A percentile compares a stretch with the other conserved stretches of the same genome.
Evolutionary conservation across 2,888 invertebrate species (phyloP).

Genomic region (Dioctria rufipes): DNA sequence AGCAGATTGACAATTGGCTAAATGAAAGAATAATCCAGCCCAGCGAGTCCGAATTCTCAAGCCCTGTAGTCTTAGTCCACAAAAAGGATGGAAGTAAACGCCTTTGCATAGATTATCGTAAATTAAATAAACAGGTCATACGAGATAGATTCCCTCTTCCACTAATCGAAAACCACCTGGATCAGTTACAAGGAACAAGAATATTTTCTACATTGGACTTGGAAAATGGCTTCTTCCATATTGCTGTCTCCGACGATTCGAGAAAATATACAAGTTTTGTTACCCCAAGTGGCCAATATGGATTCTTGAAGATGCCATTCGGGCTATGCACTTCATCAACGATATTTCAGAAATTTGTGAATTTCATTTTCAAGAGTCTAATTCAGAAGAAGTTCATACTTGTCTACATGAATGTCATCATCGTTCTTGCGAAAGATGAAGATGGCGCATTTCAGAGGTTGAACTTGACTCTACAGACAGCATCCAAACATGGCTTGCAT

Average conservation of each 20-base stretch:
- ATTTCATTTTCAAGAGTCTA: background rate
- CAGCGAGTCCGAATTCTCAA: too few species aligned
- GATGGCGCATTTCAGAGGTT: conserved; percentile 55
- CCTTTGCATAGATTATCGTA: conserved; percentile 32
- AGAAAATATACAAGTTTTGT: too few species aligned
- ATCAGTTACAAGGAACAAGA: background rate
- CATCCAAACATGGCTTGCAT: conserved; percentile 55
- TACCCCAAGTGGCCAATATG: background rate
- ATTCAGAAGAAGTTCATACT: conserved; percentile 32
- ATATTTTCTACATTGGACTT: background rate
- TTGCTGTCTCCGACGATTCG: too few species aligned
- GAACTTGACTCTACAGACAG: conserved; percentile 47
- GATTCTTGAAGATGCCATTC: background rate
- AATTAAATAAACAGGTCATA: too few species aligned
- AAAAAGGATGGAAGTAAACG: background rate
- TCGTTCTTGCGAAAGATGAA: conserved; percentile 57
- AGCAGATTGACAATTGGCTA: too few species aligned
- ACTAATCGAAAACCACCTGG: background rate
- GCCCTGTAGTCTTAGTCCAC: background rate
- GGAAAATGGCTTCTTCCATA: background rate
- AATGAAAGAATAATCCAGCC: too few species aligned
- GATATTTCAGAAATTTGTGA: conserved; percentile 11
- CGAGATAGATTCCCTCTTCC: background rate
- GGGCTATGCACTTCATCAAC: conserved; percentile 13
- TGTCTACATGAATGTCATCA: conserved; percentile 59